Conservation (phyloP, 2,113 vertebrate species). For the Arvicanthis niloticus region DNA sequence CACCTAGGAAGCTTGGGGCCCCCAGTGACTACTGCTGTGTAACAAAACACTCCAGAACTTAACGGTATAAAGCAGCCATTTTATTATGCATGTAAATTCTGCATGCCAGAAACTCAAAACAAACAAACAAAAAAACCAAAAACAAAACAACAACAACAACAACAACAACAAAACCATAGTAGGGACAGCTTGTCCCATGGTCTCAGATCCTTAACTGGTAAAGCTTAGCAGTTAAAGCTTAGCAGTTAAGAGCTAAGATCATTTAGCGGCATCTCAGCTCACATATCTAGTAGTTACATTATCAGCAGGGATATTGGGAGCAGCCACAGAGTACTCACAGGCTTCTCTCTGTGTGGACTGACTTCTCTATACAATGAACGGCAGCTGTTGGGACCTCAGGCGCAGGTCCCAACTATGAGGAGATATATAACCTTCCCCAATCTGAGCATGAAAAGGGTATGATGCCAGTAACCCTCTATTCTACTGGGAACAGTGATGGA, state of each 20-base stretch:
- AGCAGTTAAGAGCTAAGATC: neutral
- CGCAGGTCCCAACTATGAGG: neutral
- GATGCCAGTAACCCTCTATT: neutral
- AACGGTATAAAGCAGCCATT: neutral
- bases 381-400: neutral
- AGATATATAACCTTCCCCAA: neutral
- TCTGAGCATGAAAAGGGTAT: neutral
- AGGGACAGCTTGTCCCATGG: neutral
- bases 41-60: neutral
- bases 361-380: neutral
- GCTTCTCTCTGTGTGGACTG: neutral
- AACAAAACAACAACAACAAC: too few relatives aligned
- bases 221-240: neutral
- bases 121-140: too few relatives aligned
- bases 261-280: neutral
- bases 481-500: neutral
- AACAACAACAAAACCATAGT: too few relatives aligned
- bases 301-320: neutral
- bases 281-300: neutral
- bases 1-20: neutral
- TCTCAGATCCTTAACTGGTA: neutral
- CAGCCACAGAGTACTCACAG: neutral
- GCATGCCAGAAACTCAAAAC: slow-evolving; percentile 12
- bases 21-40: neutral
- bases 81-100: neutral